Evolutionary conservation across 2,888 invertebrate species (phyloP), one percentile per base, ranked within the genome.

Genomic region (Synergus laeviventris): DNA sequence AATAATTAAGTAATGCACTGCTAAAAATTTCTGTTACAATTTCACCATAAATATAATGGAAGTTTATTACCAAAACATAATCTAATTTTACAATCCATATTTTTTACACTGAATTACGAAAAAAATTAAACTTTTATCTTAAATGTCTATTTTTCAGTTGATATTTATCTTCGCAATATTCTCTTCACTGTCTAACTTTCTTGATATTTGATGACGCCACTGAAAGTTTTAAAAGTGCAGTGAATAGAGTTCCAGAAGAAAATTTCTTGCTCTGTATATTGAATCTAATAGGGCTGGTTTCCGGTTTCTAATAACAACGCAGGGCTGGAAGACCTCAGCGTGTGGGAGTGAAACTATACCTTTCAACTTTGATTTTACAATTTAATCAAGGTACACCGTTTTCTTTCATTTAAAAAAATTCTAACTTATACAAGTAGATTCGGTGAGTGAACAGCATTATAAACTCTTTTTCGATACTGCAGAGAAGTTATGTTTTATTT

Each of bases 401-500:
- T 54, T 59, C 73, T 45, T 38, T 64, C 76, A 39, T 54, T 78
- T 74, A 84, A 79, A 81, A 83, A 81, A 81, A 81, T 82, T 81
- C 74, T 75, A 81, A 84, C 79, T 83, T 79, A 83, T 77, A 80
- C 78, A 79, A 76, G 79, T 80, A 79, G 83, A 84, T 84, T 84
- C 76, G 80, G 66, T 78, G 75, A 70, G 82, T 83, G 86, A 86
- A 86, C 83, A 84, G 81, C 83, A 86, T 86, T 84, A 85, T 80
- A 76, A 82, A 83, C 78, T 82, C 59, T 24, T 56, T 11, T 78
- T 54, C 60, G 75, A 66, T 66, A 66, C 42, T 64, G 18, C 24
- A 45, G 11, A 56, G n/a, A n/a, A 49, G 1, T 49, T n/a, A 49
- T 7, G 8, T n/a, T n/a, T n/a, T 49, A 7, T 16, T 45, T 45